Conservation (phyloP, 1,140 invertebrate species). For the Sarcophaga bullata region DNA sequence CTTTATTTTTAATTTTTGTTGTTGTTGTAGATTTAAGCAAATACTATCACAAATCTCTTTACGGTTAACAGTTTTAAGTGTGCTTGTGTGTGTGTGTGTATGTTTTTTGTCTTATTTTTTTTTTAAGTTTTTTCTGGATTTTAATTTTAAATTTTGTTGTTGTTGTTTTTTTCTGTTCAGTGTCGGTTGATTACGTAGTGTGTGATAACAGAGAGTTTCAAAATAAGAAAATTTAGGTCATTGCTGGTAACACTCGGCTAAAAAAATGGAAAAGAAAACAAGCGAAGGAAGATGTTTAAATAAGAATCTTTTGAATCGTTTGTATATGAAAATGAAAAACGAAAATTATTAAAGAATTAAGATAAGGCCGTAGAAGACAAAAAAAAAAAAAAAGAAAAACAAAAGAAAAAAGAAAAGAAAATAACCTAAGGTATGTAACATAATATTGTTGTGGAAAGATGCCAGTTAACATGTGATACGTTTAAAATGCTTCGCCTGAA, state of each 20-base stretch:
- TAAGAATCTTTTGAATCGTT: not conserved
- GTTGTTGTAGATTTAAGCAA: constrained; percentile 12
- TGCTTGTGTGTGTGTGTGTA: not conserved
- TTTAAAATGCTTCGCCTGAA: too few relatives aligned
- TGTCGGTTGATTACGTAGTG: not conserved
- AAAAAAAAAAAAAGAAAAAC: not conserved
- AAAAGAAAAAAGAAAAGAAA: not conserved
- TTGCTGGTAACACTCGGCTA: not conserved
- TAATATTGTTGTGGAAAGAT: too few relatives aligned
- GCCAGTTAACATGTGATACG: too few relatives aligned
- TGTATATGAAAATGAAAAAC: too few relatives aligned
- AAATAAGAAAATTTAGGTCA: constrained; percentile 19
- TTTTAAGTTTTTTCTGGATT: too few relatives aligned
- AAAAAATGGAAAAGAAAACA: not conserved
- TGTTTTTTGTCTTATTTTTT: not conserved
- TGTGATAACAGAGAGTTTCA: constrained; percentile 21
- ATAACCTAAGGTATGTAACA: too few relatives aligned
- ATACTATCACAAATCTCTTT: constrained; percentile 23
- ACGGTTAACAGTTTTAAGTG: constrained; percentile 17
- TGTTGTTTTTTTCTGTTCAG: too few relatives aligned
- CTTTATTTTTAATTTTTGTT: not conserved
- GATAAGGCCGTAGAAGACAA: not conserved
- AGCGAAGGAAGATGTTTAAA: not conserved
- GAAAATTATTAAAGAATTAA: constrained; percentile 11
- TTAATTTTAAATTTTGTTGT: too few relatives aligned